Evolutionary conservation across 2,113 vertebrate genomes (phyloP), one percentile per base, ranked within the genome.

Genomic region (Bufo bufo): DNA sequence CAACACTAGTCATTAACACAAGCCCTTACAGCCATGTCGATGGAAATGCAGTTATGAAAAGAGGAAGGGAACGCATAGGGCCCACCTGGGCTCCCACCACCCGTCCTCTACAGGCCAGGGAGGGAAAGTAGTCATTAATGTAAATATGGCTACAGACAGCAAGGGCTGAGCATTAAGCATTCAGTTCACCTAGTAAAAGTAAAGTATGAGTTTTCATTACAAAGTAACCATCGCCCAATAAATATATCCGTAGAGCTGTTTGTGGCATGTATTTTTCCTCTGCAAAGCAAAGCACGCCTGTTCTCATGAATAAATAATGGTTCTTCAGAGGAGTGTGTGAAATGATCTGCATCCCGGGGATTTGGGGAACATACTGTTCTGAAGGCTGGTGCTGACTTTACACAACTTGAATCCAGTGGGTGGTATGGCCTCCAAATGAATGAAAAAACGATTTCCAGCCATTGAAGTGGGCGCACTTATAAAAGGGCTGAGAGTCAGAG

Each of bases 301-400:
- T 47, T 14, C 56, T 81, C 79, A 81, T 81, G 79, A 81, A 81
- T 81, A 61, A 81, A 12, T 61, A 47, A 81, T 61, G 4, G 56
- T 43, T 47, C 79, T 61, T 81, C 49, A 81, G 58, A 81, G 58
- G 79, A 81, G 79, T 80, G 23, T 80, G 78, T 58, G 78, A 80
- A 58, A n/a, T 80, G 54, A 43, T 58, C 23, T 58, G 33, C 56
- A 20, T 61, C 79, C 58, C 79, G 20, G 79, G 56, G 56, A 81
- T 61, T 61, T 47, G 14, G 33, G 79, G 79, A 61, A 20, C 79
- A 14, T 11, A 58, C 79, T 81, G 79, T 61, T 81, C 58, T 81
- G 33, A 81, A 81, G 58, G 56, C 79, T 81, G 79, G 9, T 61
- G 79, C 58, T 81, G 56, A 61, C 79, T 61, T 45, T 81, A 8